Conservation (phyloP, 2,113 vertebrate species). For the Pagrus major region DNA sequence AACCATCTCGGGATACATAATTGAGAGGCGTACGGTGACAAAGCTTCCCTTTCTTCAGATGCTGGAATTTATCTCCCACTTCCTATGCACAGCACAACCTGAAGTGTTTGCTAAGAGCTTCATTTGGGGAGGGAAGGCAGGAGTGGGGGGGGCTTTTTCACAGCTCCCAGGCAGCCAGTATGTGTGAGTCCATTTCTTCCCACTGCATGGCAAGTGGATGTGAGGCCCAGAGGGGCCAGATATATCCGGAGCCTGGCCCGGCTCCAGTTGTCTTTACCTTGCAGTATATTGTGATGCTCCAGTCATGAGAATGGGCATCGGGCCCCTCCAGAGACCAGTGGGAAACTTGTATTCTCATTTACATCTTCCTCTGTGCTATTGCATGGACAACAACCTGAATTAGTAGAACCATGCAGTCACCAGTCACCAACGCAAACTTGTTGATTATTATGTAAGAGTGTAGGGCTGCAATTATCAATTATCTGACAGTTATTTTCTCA, state of each 20-base stretch:
- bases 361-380: slow-evolving; percentile 41
- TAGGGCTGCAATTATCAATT: too few relatives aligned
- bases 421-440: not conserved
- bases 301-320: slow-evolving; percentile 73
- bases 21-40: slow-evolving; percentile 49
- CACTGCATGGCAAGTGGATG: slow-evolving; percentile 81
- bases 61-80: slow-evolving; percentile 73
- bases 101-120: slow-evolving; percentile 78
- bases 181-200: slow-evolving; percentile 77
- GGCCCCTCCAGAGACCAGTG: slow-evolving; percentile 66
- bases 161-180: slow-evolving; percentile 73
- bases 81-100: slow-evolving; percentile 76
- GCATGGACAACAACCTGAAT: slow-evolving; percentile 23
- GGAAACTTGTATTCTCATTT: slow-evolving; percentile 71
- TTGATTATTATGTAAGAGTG: slow-evolving; percentile 33
- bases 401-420: slow-evolving; percentile 10
- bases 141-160: slow-evolving; percentile 42
- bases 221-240: slow-evolving; percentile 72
- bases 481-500: too few relatives aligned
- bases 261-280: slow-evolving; percentile 81
- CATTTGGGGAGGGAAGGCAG: slow-evolving; percentile 32
- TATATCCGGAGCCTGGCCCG: slow-evolving; percentile 80
- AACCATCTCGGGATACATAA: slow-evolving; percentile 40
- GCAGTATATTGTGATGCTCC: slow-evolving; percentile 75
- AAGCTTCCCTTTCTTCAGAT: slow-evolving; percentile 64